Base-by-base conservation (phyloP, 53 echinoderm and acorn worm genomes). In the Henricia sp. region DNA sequence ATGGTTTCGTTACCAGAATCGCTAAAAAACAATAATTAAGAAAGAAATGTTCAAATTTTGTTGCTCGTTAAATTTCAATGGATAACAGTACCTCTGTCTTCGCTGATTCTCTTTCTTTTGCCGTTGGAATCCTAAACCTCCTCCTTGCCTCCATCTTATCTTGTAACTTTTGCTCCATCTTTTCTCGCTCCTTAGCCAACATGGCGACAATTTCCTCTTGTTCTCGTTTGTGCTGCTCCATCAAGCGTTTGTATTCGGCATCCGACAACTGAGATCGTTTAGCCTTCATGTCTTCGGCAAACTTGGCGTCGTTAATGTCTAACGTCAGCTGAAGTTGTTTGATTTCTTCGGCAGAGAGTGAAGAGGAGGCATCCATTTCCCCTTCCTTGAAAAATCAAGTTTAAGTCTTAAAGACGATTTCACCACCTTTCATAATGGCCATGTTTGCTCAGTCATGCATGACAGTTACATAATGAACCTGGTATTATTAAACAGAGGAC, bases 201-300 rank as follows among this genome's bases (percentile, higher is more conserved):
- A 83, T 85, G 6, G 67, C 68, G 55, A 84, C 82, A 21, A 94
- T 60, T 50, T 83, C 72, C 2, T 74, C 90, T 40, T 86, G 86
- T 70, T 97, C 94, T 62, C 82, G 63, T 50, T 92, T 85, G 77
- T 97, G 99, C 27, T 89, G 56, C 11, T 51, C 71, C 9, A 97
- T 85, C 20, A 97, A 62, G 21, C 78, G 82, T 35, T 68, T 70
- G 64, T 92, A 97, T 19, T 94, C 99, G 51, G 92, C 86, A 19
- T 92, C 86, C 6, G 99, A 88, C 46, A 94, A 9, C 4, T 83
- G 21, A 26, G 63, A 23, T 50, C 71, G 88, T 86, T 90, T 92
- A 0, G 84, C 54, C 52, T 55, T 90, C 76, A 90, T 80, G 11
- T 70, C 89, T 36, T 90, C 88, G 53, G 77, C 94, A 50, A 93